Base-by-base conservation (phyloP, 2,113 vertebrate species). In the Gambusia affinis region DNA sequence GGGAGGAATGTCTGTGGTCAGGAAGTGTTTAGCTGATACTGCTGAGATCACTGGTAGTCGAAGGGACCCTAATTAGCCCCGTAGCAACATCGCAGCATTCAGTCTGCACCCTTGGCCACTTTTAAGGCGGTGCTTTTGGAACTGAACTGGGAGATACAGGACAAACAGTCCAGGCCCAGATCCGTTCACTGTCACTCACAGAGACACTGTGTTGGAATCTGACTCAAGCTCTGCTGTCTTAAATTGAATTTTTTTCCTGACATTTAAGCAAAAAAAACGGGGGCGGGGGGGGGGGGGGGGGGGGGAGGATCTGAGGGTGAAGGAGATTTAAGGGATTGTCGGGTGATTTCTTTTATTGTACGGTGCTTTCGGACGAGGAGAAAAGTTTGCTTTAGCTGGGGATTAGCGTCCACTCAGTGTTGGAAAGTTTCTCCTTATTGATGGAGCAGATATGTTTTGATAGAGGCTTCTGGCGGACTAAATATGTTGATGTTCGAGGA, bases 61-160 rank as follows among this genome's bases (percentile, higher is more conserved):
- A 74, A 57, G 67, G 81, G 88, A 85, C 88, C 88, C 88, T 88
- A 70, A 91, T 90, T 88, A 90, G 70, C 87, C 86, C 51, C 1
- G 71, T 29, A 81, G 87, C 86, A 61, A 69, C 82, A 72, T 70
- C 72, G 33, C 84, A 75, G 66, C 79, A 74, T 63, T 66, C 87
- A 77, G 79, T 74, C 72, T 77, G 84, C 86, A 63, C 73, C 76
- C 51, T 82, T 66, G 83, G 61, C 69, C 69, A 84, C 86, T 8
- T 88, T 0, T 65, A 78, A 89, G 88, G 85, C 86, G 72, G 60
- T 42, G 82, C 78, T 78, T 54, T 81, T 78, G 72, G 79, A 79
- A 86, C 80, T 77, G 86, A 68, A 70, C 62, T 75, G 72, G 73
- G 47, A 70, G 87, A 84, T 84, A 24, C 73, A 76, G 82, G 85